Evolutionary conservation across 2,113 vertebrate genomes (phyloP), one percentile per base, ranked within the genome.

Genomic region (Chaetops frenatus): DNA sequence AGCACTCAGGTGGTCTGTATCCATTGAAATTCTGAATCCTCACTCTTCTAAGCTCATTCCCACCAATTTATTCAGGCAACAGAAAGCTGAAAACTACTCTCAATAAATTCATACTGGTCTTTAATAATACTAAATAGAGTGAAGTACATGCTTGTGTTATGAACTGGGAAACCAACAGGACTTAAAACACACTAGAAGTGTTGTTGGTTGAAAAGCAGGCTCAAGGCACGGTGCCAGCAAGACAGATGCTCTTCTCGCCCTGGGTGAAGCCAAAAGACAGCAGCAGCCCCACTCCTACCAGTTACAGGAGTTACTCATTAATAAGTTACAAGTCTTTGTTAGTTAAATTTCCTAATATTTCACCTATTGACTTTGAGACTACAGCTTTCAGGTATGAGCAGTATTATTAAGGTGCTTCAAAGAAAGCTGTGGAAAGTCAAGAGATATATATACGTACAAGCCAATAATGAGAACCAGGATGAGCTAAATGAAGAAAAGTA

Each of bases 321-420:
- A 12, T 47, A 42, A 53, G 15, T 27, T 64, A 18, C 38, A 84
- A 79, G 35, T 29, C 40, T 74, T 56, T 12, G 27, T 87, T 82
- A 92, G 92, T 89, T 71, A 67, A 51, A 64, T 48, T 82, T 64
- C 64, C 61, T 94, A 95, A 90, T 61, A 90, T 64, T 90, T 82
- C 42, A 95, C 53, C 65, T 71, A 89, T 31, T 89, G 73, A 72
- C 73, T 90, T 51, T 16, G 24, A 70, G 22, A n/a, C 24, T 19
- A 62, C 22, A 81, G 42, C 56, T 54, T 69, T 62, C 58, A 60
- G 77, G 31, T 23, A 81, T 25, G 0, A 64, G 29, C 29, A 80
- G 20, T 24, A n/a, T 35, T 54, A 47, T 29, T 57, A 78, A 69
- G 12, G 7, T 22, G 24, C 27, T 36, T 72, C 54, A 53, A 47